Evolutionary conservation across 2,113 vertebrate species (phyloP).

Genomic region (Microtus montanus): DNA sequence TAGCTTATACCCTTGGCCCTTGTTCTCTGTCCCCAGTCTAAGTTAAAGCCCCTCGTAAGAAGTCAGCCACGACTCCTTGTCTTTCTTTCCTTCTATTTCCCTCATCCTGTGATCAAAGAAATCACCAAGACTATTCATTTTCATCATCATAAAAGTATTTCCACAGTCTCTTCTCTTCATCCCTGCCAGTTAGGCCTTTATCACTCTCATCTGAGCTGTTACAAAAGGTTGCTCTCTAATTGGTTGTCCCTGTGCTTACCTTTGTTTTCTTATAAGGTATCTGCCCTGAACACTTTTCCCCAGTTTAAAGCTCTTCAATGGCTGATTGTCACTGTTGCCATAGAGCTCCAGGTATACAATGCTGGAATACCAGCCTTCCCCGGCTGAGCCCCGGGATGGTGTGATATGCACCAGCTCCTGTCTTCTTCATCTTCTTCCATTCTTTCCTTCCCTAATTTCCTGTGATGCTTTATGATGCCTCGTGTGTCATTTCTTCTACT

Average conservation of each 20-base stretch:
- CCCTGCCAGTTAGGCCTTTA: not conserved
- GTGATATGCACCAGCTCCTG: not conserved
- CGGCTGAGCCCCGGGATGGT: not conserved
- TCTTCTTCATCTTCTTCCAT: constrained; percentile 19
- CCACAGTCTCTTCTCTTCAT: not conserved
- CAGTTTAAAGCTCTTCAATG: not conserved
- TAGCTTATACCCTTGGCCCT: not conserved
- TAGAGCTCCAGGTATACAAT: not conserved
- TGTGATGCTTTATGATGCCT: constrained; percentile 48
- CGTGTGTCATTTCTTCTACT: constrained; percentile 58
- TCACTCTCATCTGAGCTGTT: not conserved
- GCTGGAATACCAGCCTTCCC: not conserved
- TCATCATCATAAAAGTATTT: not conserved
- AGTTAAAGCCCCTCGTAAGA: not conserved
- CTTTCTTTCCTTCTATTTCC: not conserved
- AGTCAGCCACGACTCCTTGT: not conserved
- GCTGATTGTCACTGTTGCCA: not conserved
- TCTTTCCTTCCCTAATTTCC: constrained; percentile 24
- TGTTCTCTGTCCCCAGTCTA: not conserved
- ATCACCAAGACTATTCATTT: not conserved
- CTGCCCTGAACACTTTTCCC: not conserved
- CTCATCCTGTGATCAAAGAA: not conserved
- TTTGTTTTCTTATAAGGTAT: constrained; percentile 30
- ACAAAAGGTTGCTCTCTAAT: not conserved
- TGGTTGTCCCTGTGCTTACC: not conserved